Base-by-base conservation (phyloP, 1,140 invertebrate genomes). In the Drosophila grimshawi region DNA sequence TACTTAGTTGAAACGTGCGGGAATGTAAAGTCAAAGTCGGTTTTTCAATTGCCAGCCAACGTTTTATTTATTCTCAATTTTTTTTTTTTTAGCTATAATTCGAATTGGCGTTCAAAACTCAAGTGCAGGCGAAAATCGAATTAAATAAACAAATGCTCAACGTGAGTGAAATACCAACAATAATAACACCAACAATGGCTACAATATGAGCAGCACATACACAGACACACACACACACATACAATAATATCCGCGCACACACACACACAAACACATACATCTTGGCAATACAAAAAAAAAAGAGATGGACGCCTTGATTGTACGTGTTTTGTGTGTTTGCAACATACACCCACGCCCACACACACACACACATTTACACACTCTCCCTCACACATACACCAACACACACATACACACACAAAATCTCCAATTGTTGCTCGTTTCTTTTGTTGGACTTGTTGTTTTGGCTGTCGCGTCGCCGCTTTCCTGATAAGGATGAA, bases 81-180 rank as follows among this genome's bases (percentile, higher is more conserved):
- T 2, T 53, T 52, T 56, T 29, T 35, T 46, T 63, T 46, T 30
- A 10, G 60, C 60, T 48, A 71, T 72, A 65, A 72, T 59, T 69
- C 68, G 61, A 65, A 37, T 60, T 78, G 64, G 63, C 63, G 56
- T 68, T 77, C 63, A 73, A 73, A 77, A 80, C 71, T 80, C 81
- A 72, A 78, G 66, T 72, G 63, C 63, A 66, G 48, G 48, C 52
- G 61, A 76, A 74, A 79, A 90, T 90, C 81, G 78, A 90, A 90
- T 90, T 90, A 90, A 90, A 90, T 90, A 90, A 90, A 90, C 86
- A 90, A 90, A 90, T 90, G 81, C 75, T 69, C 79, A 90, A 90
- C 86, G 86, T 90, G 86, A 86, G 81, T 35, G 39, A 90, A 89
- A 81, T 90, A 79, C 75, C 57, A 64, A 75, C 55, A 57, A 76